Evolutionary conservation across 2,888 invertebrate genomes (phyloP).

Genomic region (Dugesia japonica): DNA sequence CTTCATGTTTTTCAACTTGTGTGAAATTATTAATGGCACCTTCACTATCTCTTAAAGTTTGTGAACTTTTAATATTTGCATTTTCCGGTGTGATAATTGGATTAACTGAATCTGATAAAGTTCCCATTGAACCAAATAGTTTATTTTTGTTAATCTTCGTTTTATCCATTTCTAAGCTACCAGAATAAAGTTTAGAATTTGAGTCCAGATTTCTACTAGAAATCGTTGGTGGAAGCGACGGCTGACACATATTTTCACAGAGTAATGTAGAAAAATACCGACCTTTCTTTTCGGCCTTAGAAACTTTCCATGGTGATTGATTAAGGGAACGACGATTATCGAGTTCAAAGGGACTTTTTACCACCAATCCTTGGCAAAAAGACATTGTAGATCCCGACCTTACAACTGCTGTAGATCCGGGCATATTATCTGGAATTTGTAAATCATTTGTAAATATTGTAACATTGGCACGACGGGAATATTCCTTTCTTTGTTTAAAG

Average conservation of each 20-base stretch:
- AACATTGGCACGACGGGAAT: slow-evolving; percentile 22
- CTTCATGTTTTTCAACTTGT: too few relatives aligned
- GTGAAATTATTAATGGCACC: too few relatives aligned
- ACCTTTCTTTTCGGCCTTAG: neutral
- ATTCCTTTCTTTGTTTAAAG: neutral
- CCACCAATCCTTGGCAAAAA: neutral
- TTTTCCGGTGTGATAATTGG: too few relatives aligned
- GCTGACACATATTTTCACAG: neutral
- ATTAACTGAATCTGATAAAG: too few relatives aligned
- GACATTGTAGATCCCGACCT: neutral
- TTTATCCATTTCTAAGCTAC: neutral
- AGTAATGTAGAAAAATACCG: neutral
- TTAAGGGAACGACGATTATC: neutral
- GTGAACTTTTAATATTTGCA: too few relatives aligned
- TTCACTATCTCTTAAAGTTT: too few relatives aligned
- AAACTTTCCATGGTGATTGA: neutral
- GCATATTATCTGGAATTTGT: slow-evolving; percentile 14
- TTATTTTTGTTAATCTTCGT: neutral
- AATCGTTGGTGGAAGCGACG: neutral
- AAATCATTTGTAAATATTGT: neutral
- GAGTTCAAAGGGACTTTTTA: neutral
- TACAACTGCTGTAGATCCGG: neutral
- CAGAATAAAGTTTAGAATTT: neutral
- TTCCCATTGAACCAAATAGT: neutral
- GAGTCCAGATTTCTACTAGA: neutral